Conservation (phyloP, 2,113 vertebrate genomes). For the Odobenus rosmarus region DNA sequence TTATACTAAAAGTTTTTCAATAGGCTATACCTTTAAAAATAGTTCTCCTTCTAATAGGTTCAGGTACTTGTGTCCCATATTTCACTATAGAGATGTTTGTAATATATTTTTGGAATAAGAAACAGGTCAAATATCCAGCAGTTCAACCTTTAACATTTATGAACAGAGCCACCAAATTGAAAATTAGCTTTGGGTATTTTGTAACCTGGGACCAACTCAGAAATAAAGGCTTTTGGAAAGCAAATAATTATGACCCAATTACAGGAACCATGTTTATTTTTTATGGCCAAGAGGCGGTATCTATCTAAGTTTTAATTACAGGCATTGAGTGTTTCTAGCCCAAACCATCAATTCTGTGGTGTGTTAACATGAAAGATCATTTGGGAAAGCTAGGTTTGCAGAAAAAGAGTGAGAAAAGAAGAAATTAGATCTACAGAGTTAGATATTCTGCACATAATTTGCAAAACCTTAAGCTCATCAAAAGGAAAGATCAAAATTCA, state of each 20-base stretch:
- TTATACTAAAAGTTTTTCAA: not conserved
- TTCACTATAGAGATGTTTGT: not conserved
- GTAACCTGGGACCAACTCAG: not conserved
- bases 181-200: slow-evolving; percentile 59
- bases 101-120: slow-evolving; percentile 49
- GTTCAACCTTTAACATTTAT: slow-evolving; percentile 52
- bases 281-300: not conserved
- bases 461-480: slow-evolving; percentile 27
- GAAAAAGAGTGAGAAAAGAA: not conserved
- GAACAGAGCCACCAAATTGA: slow-evolving; percentile 41
- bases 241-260: slow-evolving; percentile 11
- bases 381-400: not conserved
- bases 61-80: not conserved
- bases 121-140: not conserved
- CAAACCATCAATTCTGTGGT: not conserved
- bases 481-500: slow-evolving; percentile 22
- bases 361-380: not conserved
- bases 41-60: not conserved
- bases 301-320: slow-evolving; percentile 14
- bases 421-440: not conserved
- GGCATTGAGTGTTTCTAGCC: not conserved
- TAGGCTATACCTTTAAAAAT: not conserved
- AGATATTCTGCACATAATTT: not conserved
- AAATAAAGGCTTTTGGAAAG: slow-evolving; percentile 6
- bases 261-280: not conserved